Base-by-base conservation (phyloP, 1,140 invertebrate genomes). In the Meloidogyne hapla region DNA sequence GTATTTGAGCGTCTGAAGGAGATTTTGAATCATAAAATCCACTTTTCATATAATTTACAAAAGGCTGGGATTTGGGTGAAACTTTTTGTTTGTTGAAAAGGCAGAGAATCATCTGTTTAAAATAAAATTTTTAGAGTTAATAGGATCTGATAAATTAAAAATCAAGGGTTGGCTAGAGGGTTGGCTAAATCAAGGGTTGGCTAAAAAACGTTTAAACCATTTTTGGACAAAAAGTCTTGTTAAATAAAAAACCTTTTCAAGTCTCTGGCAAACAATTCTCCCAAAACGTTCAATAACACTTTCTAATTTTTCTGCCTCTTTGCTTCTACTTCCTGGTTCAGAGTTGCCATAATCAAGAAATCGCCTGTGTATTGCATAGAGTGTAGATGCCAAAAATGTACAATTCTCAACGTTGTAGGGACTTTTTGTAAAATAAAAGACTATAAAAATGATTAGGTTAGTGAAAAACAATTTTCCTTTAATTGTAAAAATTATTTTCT, bases 341-440 rank as follows among this genome's bases (percentile, higher is more conserved):
- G 23, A 28, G n/a, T 26, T 18, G 1, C 68, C 40, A 28, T 68
- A 79, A 6, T 78, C 67, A n/a, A 80, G 13, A 70, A 78, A 80
- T 38, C 77, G 45, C 15, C 33, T 33, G 28, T 80, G 78, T 25
- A 78, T 38, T 28, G 68, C 38, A 69, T 45, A 78, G 26, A 78
- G 23, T 61, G 28, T 56, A 23, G 48, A 42, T 26, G 77, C 77
- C 12, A 78, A 79, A 48, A 79, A 69, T 1, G 69, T 28, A 15
- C 75, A 79, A 28, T 66, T 67, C 18, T 40, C 64, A 26, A 79
- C 45, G n/a, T 23, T 48, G 67, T 69, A 78, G 3, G 74, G 64
- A 18, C 77, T 78, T 56, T 56, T n/a, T 56, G 18, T 56, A n/a
- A 56, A 56, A 56, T 56, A 56, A 56, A 56, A 38, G 63, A 76